Percentiles rank a stretch among this genome's conserved stretches.
Conservation (phyloP, 2,797 vertebrate genomes). For the Alauda arvensis region DNA sequence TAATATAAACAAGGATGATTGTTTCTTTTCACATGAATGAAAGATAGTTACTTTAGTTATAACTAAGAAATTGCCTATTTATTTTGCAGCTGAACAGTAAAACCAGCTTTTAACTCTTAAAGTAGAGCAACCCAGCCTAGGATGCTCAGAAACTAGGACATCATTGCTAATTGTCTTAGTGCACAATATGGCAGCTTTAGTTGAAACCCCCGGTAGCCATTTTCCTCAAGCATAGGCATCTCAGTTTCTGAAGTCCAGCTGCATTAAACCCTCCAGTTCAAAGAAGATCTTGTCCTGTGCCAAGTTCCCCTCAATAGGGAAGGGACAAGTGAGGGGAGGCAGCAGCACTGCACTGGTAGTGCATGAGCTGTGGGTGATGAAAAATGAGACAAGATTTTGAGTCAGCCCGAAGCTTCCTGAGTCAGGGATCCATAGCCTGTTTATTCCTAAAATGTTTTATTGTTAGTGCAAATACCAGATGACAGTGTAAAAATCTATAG, state of each 20-base stretch:
- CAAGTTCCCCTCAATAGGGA: not conserved
- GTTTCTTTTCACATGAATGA: not conserved
- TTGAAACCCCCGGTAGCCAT: not conserved
- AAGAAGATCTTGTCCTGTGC: not conserved
- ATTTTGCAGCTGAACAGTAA: not conserved
- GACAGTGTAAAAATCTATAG: not conserved
- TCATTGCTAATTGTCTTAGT: not conserved
- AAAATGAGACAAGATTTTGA: not conserved
- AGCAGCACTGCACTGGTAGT: not conserved
- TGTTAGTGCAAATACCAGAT: not conserved
- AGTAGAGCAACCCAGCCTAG: not conserved
- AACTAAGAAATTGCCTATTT: not conserved
- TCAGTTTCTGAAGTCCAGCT: not conserved
- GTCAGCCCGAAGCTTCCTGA: not conserved
- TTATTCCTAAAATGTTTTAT: not conserved
- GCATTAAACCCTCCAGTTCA: not conserved
- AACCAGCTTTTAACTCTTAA: not conserved
- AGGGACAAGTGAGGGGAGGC: not conserved
- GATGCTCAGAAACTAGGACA: not conserved
- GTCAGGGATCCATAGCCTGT: not conserved
- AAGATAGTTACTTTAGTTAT: not conserved
- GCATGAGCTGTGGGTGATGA: not conserved
- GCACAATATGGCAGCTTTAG: not conserved
- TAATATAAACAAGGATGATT: not conserved
- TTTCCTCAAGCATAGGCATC: not conserved